Percentiles rank a stretch among this genome's conserved stretches.
phyloP scores from a whole-genome alignment of 2,888 invertebrate genomes.

The Acrobasis suavella region DNA sequence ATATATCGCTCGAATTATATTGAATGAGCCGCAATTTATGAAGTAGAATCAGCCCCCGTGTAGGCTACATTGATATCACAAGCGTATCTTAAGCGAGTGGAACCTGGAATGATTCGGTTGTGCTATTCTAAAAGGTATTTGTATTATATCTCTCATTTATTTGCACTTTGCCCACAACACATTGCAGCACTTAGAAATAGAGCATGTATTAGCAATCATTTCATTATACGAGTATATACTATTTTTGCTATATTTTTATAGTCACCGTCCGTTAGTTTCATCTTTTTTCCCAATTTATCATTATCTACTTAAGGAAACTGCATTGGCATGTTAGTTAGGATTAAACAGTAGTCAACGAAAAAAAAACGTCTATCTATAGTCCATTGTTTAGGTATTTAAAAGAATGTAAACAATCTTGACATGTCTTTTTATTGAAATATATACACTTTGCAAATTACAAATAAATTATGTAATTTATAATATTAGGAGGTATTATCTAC shows the following conservation, averaged over 20 bases:
- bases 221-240: background rate
- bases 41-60: background rate
- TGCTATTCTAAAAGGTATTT: conserved; percentile 15
- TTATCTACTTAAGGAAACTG: background rate
- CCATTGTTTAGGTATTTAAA: too few relatives aligned
- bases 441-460: too few relatives aligned
- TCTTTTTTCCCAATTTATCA: background rate
- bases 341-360: too few relatives aligned
- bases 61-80: conserved; percentile 17
- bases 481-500: too few relatives aligned
- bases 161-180: conserved; percentile 11
- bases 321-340: background rate
- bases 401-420: too few relatives aligned
- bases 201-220: background rate
- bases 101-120: conserved; percentile 24
- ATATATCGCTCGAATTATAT: too few relatives aligned
- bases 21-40: too few relatives aligned
- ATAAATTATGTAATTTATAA: too few relatives aligned
- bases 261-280: too few relatives aligned
- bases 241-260: too few relatives aligned
- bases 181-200: conserved; percentile 1
- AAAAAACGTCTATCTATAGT: too few relatives aligned
- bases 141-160: background rate
- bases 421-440: too few relatives aligned
- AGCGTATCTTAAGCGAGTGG: conserved; percentile 19